Evolutionary conservation across 2,888 invertebrate genomes (phyloP), one percentile per base, ranked within the genome.

Genomic region (Caenorhabditis sp.): DNA sequence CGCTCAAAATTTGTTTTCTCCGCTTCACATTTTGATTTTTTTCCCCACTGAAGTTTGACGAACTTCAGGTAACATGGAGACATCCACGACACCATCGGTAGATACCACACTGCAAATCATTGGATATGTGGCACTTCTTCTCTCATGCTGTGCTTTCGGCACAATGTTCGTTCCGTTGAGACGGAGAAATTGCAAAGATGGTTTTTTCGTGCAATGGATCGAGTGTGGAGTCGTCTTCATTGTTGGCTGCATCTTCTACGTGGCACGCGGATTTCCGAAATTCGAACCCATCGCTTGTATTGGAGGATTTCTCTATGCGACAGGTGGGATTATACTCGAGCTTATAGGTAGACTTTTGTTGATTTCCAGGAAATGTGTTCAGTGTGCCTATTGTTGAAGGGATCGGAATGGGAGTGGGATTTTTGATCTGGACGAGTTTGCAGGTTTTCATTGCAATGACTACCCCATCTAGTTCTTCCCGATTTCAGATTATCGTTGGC

Each of bases 131-230:
- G 86, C 89, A 28, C 82, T 89, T 38, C 41, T 90, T 16, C 66
- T 91, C 19, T 89, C 90, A 1, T 91, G 91, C 58, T 28, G 81
- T 22, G 85, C 86, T 26, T 91, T 91, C 70, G 91, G 91, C 0
- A 87, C 86, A 19, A 90, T 90, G 90, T 91, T 91, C 69, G 88
- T 86, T 47, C 91, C 91, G 10, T 76, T 91, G 84, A 85, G 87
- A 63, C 68, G 75, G 1, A 70, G 74, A 4, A 87, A 90, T 70
- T 86, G 88, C 54, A 86, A 81, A 82, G 91, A 91, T 68, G 90
- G 90, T 89, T 85, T 90, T 38, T 91, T 90, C 63, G 90, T 91
- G 1, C 90, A 91, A 81, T 91, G 90, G 90, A 85, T 91, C 12
- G 88, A 91, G 54, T 91, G 91, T 66, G 68, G 88, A 7, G 87